Conservation (phyloP, 2,888 invertebrate species). For the Helicoverpa assulta region DNA sequence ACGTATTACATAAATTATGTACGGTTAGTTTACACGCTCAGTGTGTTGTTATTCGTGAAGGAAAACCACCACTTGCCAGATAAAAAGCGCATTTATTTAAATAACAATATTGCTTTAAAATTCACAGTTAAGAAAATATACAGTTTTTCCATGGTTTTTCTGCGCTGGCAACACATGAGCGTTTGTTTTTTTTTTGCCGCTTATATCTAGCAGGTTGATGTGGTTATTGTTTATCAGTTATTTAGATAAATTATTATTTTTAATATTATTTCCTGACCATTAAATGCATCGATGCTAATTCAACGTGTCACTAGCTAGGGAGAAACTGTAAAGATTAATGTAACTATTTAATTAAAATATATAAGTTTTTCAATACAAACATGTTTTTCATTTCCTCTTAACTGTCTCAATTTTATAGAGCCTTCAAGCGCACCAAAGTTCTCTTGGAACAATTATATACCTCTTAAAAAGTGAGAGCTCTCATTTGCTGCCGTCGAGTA, state of each 20-base stretch:
- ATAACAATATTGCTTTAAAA: conserved; percentile 21
- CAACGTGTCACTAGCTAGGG: conserved; percentile 88
- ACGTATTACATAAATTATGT: conserved; percentile 75
- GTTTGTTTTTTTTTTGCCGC: conserved; percentile 71
- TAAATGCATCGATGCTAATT: conserved; percentile 87
- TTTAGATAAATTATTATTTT: conserved; percentile 88
- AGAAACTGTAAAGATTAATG: conserved; percentile 89
- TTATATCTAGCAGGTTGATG: conserved; percentile 77
- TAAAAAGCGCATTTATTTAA: conserved; percentile 65
- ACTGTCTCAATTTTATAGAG: no score
- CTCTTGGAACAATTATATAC: no score
- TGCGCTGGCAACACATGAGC: conserved; percentile 72
- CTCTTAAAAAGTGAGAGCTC: no score
- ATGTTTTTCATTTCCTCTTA: conserved; percentile 59
- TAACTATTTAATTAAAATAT: conserved; percentile 90
- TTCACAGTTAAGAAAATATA: conserved; percentile 34
- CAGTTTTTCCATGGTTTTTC: conserved; percentile 50
- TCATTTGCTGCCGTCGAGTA: no score
- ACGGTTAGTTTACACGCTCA: conserved; percentile 59
- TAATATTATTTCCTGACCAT: conserved; percentile 87
- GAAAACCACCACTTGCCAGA: conserved; percentile 50
- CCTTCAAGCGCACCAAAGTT: no score
- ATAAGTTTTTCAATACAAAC: conserved; percentile 87
- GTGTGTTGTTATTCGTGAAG: conserved; percentile 67
- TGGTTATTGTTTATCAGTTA: conserved; percentile 85